These are phyloP conservation scores for Bombylius discolor DNA, from an alignment of 2,888 invertebrate species.

Conservation along the genomic window DNA sequence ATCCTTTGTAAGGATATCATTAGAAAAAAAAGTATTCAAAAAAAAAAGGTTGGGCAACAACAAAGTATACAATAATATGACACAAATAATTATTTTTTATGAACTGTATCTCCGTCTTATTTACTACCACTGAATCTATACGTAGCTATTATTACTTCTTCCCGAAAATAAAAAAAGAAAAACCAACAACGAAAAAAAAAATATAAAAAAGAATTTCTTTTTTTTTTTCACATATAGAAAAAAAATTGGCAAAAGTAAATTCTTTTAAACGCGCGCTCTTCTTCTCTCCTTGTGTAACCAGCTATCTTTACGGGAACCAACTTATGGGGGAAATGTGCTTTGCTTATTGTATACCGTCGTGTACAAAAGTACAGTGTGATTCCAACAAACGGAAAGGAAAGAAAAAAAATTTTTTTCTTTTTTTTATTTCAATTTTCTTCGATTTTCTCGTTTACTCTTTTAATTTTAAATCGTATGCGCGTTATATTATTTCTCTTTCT, in stretches of 20 bases:
- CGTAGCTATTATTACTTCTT: conserved; percentile 8
- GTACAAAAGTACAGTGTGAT: conserved; percentile 7
- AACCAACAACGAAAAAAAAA: conserved; percentile 5
- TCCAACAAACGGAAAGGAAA: conserved; percentile 13
- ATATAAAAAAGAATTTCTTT: background rate
- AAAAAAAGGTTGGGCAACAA: background rate
- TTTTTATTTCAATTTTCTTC: background rate
- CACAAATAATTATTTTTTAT: conserved; percentile 10
- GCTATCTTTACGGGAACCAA: conserved; percentile 8
- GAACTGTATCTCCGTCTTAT: conserved; percentile 12
- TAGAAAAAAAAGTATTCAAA: background rate
- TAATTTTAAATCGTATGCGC: conserved; percentile 1
- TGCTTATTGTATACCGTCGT: too few species aligned
- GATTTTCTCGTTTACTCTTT: conserved; percentile 10
- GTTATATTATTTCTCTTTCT: conserved; percentile 10
- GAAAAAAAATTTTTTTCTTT: conserved; percentile 5
- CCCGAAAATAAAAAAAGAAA: conserved; percentile 2
- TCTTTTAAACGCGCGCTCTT: conserved; percentile 15
- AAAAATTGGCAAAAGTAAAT: conserved; percentile 9
- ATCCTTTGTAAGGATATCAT: background rate
- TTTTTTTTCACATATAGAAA: conserved; percentile 4
- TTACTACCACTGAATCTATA: conserved; percentile 13
- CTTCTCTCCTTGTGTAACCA: conserved; percentile 3
- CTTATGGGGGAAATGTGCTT: background rate
- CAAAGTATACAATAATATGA: conserved; percentile 6